These are phyloP conservation scores for Drosophila formosana DNA, from an alignment of 2,888 invertebrate species.

Conservation along the genomic window DNA sequence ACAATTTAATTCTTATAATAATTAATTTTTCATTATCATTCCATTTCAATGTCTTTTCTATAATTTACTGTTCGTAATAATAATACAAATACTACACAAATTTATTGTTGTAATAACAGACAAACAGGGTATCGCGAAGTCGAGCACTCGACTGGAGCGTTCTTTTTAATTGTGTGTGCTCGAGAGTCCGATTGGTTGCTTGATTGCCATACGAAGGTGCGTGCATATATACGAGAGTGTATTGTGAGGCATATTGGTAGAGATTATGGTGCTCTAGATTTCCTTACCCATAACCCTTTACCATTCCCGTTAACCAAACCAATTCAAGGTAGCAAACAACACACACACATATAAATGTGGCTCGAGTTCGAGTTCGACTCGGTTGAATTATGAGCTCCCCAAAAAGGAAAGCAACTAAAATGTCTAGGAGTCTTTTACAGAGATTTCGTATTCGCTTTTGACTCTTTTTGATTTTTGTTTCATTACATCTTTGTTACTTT, in stretches of 20 bases:
- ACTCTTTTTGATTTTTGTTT: slow-evolving; percentile 15
- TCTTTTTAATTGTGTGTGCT: slow-evolving; percentile 3
- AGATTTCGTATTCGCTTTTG: slow-evolving; percentile 30
- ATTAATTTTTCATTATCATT: too few relatives aligned
- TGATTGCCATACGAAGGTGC: slow-evolving; percentile 11
- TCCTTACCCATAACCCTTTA: slow-evolving; percentile 3
- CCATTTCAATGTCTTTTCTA: too few relatives aligned
- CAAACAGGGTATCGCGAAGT: not conserved
- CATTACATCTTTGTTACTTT: slow-evolving; percentile 26
- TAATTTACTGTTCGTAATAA: too few relatives aligned
- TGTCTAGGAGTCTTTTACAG: slow-evolving; percentile 29
- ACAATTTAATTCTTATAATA: too few relatives aligned
- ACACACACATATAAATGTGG: slow-evolving; percentile 14
- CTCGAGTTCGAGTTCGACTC: slow-evolving; percentile 14
- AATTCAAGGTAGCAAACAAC: slow-evolving; percentile 26
- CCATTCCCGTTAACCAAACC: slow-evolving; percentile 6
- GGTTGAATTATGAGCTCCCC: slow-evolving; percentile 40
- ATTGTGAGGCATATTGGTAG: not conserved
- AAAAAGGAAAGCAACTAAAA: slow-evolving; percentile 21
- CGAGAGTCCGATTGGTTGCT: slow-evolving; percentile 11
- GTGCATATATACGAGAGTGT: not conserved
- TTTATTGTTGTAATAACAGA: too few relatives aligned
- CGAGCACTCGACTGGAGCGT: not conserved
- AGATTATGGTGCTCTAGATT: slow-evolving; percentile 24
- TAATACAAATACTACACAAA: too few relatives aligned